Evolutionary conservation across 2,113 vertebrate species (phyloP).

Genomic region (Mirounga angustirostris): DNA sequence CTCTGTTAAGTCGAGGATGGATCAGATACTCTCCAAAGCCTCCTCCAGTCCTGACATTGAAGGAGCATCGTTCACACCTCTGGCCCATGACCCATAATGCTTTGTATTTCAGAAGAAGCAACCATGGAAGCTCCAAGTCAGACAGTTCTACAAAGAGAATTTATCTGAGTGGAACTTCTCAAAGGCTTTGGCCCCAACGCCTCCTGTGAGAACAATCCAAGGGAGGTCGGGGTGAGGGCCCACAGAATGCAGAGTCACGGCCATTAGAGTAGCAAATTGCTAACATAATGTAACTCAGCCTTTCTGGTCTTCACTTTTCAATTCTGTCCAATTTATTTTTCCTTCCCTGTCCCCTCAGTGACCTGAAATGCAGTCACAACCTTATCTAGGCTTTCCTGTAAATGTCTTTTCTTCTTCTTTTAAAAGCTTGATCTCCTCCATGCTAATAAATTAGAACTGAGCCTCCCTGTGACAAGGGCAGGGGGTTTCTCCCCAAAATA

Average conservation of each 20-base stretch:
- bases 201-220: neutral
- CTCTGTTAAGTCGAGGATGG: neutral
- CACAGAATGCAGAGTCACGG: neutral
- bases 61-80: neutral
- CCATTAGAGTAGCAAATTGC: neutral
- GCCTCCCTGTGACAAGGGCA: neutral
- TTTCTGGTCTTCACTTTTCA: slow-evolving; percentile 44
- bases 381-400: slow-evolving; percentile 63
- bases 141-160: neutral
- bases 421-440: slow-evolving; percentile 16
- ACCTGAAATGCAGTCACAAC: neutral
- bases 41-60: neutral
- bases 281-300: neutral
- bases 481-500: neutral
- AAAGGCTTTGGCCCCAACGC: neutral
- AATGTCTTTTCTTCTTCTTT: neutral
- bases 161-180: neutral
- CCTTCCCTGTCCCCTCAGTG: neutral
- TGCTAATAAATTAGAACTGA: neutral
- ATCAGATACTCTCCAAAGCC: neutral
- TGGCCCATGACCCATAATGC: neutral
- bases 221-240: neutral
- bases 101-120: neutral
- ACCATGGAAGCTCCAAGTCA: neutral
- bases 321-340: slow-evolving; percentile 55